Evolutionary conservation across 2,113 vertebrate genomes (phyloP), one percentile per base, ranked within the genome.

Genomic region (Phrynocephalus versicolor): DNA sequence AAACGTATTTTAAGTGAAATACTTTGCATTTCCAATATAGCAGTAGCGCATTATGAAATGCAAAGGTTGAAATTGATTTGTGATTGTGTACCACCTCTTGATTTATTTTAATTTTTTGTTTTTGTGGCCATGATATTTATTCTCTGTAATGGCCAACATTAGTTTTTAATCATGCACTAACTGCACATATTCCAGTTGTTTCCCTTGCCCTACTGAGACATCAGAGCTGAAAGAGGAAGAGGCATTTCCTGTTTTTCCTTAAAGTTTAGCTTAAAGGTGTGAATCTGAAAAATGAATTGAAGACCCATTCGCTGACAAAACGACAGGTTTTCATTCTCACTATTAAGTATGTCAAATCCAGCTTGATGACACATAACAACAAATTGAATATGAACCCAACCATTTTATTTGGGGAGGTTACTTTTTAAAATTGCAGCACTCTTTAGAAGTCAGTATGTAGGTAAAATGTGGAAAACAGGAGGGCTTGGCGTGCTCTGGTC

Each of bases 211-310:
- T 15, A 30, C 19, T 74, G 33, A 74, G 25, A 78, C 30, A 33
- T 82, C 64, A 82, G 15, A 72, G 10, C 9, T 75, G 51, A 21
- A 45, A 80, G 77, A 80, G 35, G 45, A 80, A 80, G 75, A 58
- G 10, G 69, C 60, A 67, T 79, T 60, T 88, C 39, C 69, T 75
- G 67, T 78, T 84, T 80, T 84, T 76, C 51, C 57, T 51, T 33
- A 69, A 71, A 72, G 88, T 30, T 30, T 30, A 67, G 30, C 30
- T 51, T 51, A 51, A 51, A 51, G 45, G 45, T 51, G 10, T 51
- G 10, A 51, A 39, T 21, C 67, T 33, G 13, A 70, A 19, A 30
- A 65, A 35, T 73, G 72, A 45, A 6, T 80, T 51, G 19, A 64
- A 21, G 30, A 45, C n/a, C 6, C 41, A 25, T 35, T 60, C n/a